Evolutionary conservation across 2,113 vertebrate genomes (phyloP), one percentile per base, ranked within the genome.

Genomic region (Mirza zaza): DNA sequence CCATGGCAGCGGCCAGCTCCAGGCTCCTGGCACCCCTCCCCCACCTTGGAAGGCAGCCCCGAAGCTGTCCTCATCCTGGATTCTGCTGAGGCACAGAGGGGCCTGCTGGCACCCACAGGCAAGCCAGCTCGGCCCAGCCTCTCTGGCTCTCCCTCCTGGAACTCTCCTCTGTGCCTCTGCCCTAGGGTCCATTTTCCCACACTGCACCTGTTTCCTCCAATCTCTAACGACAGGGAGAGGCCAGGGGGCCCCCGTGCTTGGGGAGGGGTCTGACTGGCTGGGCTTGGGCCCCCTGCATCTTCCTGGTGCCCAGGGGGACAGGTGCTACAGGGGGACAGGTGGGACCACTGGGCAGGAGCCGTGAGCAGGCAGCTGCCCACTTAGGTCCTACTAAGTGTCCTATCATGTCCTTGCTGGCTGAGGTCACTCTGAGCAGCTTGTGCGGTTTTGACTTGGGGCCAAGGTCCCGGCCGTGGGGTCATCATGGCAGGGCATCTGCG

Each of bases 401-500:
- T 23, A 63, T 18, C 36, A 45, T 11, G 13, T 9, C 4, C 27
- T 39, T 14, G 10, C 15, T 39, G 18, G 23, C 7, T 10, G 10
- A 4, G 21, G 36, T 55, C 36, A 29, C n/a, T 79, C 73, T 59
- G 20, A 45, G 29, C 36, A 68, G 29, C 32, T 23, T 14, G 61
- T 57, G 32, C 21, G 52, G 52, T 81, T 61, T n/a, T n/a, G 32
- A 21, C 13, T 5, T n/a, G 23, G 18, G 15, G 6, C n/a, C 48
- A 6, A 42, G 18, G 71, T 55, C 55, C 29, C 48, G 50, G 68
- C 2, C 68, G 9, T 3, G 4, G 23, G 50, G 80, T 1, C 68
- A 15, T 3, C 8, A 25, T 8, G 21, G 13, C 0, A 27, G 45
- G n/a, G 17, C 0, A 70, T 8, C 2, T 5, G 5, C 0, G 12